Conservation (phyloP, 2,888 invertebrate species). For the Gnatocerus cornutus region DNA sequence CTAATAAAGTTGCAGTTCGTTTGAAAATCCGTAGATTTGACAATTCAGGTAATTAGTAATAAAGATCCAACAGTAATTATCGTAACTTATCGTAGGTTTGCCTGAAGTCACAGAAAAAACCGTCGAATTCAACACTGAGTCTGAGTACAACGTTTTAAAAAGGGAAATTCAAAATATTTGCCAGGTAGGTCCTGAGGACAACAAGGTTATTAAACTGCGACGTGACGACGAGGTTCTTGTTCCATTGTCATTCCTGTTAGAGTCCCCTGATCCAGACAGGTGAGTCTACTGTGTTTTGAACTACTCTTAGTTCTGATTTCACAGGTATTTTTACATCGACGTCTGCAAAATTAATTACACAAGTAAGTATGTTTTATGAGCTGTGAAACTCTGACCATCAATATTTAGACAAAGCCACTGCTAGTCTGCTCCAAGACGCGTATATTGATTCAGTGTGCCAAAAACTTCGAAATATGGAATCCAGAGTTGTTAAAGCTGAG, state of each 20-base stretch:
- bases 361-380: constrained; percentile 64
- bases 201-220: constrained; percentile 71
- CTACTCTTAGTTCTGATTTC: constrained; percentile 53
- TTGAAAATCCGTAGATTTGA: constrained; percentile 64
- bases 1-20: constrained; percentile 52
- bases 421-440: constrained; percentile 68
- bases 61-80: not conserved
- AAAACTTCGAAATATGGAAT: constrained; percentile 70
- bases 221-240: constrained; percentile 69
- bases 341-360: constrained; percentile 70
- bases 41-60: constrained; percentile 55
- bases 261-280: constrained; percentile 59
- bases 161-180: constrained; percentile 64
- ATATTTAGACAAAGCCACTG: constrained; percentile 57
- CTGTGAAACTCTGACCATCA: not conserved
- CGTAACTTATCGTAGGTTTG: constrained; percentile 54
- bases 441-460: constrained; percentile 72
- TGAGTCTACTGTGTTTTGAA: constrained; percentile 38
- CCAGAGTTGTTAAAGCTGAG: constrained; percentile 69
- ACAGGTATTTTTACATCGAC: constrained; percentile 70
- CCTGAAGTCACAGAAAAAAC: constrained; percentile 60
- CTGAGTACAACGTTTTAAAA: constrained; percentile 63
- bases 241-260: constrained; percentile 69
- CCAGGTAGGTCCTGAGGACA: constrained; percentile 64
- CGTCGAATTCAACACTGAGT: constrained; percentile 62